Evolutionary conservation across 2,797 vertebrate genomes (phyloP).

Genomic region (Smutsia temminckii): DNA sequence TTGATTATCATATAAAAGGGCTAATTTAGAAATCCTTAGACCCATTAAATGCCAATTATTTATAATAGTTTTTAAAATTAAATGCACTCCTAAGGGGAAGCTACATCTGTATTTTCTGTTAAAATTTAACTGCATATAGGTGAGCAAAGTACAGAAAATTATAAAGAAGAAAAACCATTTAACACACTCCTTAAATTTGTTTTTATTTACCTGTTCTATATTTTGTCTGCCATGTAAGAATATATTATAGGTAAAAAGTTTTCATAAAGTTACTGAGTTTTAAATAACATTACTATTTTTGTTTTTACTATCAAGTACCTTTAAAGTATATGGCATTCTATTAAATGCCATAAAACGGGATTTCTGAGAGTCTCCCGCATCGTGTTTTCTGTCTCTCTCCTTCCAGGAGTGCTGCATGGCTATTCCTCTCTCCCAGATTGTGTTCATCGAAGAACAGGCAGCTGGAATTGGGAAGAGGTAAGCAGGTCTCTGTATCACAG

Average conservation of each 20-base stretch:
- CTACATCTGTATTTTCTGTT: neutral
- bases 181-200: neutral
- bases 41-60: neutral
- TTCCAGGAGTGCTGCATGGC: constrained; percentile 94
- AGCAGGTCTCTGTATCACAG: neutral
- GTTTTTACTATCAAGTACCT: neutral
- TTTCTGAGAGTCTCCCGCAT: neutral
- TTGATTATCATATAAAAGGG: neutral
- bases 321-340: neutral
- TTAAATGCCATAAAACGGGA: neutral
- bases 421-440: constrained; percentile 92
- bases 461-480: constrained; percentile 98
- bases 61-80: constrained; percentile 8
- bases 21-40: neutral
- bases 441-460: constrained; percentile 97
- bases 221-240: constrained; percentile 9
- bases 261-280: neutral
- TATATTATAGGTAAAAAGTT: neutral
- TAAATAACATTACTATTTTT: neutral
- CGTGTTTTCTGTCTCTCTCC: constrained; percentile 37
- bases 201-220: neutral
- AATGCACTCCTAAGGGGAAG: neutral
- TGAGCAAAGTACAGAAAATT: neutral
- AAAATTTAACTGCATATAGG: neutral
- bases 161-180: constrained; percentile 26